phyloP scores from a whole-genome alignment of 2,113 vertebrate genomes.

The Phalacrocorax carbo region DNA sequence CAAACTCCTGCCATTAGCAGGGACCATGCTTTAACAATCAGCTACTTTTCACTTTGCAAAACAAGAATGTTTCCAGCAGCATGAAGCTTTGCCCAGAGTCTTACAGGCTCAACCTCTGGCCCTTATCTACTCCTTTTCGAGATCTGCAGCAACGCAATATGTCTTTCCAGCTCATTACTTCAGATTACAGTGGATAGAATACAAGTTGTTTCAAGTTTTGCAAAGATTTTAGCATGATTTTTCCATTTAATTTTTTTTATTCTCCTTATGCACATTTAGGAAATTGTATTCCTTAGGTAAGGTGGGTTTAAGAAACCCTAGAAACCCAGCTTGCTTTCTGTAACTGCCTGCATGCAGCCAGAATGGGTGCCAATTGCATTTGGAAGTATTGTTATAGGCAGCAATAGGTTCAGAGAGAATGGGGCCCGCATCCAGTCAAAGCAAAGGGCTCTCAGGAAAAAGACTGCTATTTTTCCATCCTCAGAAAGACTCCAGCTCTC shows the following conservation, averaged over 20 bases:
- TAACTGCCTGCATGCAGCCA: background rate
- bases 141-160: background rate
- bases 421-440: background rate
- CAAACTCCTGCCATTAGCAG: background rate
- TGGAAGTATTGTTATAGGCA: slow-evolving; percentile 18
- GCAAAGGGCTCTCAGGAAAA: background rate
- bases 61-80: background rate
- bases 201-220: background rate
- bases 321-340: background rate
- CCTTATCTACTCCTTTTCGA: background rate
- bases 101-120: background rate
- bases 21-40: slow-evolving; percentile 12
- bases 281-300: background rate
- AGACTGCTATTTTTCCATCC: background rate
- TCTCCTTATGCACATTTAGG: background rate
- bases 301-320: background rate
- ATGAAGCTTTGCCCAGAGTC: background rate
- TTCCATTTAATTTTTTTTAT: background rate
- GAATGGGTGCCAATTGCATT: background rate
- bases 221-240: background rate
- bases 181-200: background rate
- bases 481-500: background rate
- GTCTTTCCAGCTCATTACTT: background rate
- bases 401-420: background rate
- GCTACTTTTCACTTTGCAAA: slow-evolving; percentile 32